A percentile compares a stretch with the other conserved stretches of the same genome.
Evolutionary conservation across 2,888 invertebrate species (phyloP).

Genomic region (Halictus ligatus): DNA sequence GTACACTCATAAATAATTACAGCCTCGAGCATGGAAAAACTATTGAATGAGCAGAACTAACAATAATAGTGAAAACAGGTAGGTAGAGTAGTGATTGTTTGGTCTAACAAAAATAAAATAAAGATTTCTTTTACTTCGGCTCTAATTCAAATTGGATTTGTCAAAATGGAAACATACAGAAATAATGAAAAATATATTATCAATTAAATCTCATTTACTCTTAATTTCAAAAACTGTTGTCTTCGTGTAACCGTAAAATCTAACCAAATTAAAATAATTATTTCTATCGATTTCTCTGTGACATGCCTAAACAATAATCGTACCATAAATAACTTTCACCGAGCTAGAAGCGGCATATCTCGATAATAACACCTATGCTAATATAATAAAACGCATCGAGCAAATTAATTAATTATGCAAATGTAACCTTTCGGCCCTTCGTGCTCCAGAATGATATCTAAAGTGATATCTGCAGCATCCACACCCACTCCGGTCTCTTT

Average conservation of each 20-base stretch:
- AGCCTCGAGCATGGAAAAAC: background rate
- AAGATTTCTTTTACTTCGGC: background rate
- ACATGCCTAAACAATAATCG: background rate
- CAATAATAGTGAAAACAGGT: background rate
- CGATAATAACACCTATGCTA: background rate
- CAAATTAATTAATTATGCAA: constrained; percentile 61
- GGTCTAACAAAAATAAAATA: background rate
- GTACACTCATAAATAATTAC: background rate
- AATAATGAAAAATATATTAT: too few species aligned
- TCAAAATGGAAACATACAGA: too few species aligned
- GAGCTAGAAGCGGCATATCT: too few species aligned
- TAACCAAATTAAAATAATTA: background rate
- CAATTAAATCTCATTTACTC: too few species aligned
- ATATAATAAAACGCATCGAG: background rate
- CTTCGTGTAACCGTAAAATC: background rate
- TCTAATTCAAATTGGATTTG: too few species aligned
- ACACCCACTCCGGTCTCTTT: constrained; percentile 47
- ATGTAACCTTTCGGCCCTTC: constrained; percentile 57
- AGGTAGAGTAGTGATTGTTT: background rate
- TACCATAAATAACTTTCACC: background rate
- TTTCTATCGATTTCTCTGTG: background rate
- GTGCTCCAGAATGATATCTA: constrained; percentile 31
- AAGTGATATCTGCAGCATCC: constrained; percentile 39
- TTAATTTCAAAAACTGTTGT: too few species aligned
- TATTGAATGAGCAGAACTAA: background rate